Percentiles rank a stretch among this genome's conserved stretches.
Conservation (phyloP, 2,797 vertebrate genomes). For the Falco concolor region DNA sequence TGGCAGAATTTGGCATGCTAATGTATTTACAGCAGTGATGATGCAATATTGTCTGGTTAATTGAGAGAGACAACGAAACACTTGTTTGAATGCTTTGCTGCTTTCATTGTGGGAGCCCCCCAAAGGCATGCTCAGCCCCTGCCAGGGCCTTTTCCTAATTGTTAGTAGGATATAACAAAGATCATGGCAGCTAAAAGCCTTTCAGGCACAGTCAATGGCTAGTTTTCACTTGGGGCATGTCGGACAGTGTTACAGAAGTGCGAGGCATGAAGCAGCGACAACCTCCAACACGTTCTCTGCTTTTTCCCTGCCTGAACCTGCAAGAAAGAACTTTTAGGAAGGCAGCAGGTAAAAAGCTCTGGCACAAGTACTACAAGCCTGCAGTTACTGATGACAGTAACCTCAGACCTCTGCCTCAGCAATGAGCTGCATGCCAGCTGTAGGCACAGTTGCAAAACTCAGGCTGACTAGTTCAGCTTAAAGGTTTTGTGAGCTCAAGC, state of each 20-base stretch:
- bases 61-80: background rate
- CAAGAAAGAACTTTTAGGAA: background rate
- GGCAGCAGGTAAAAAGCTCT: background rate
- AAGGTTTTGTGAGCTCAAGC: background rate
- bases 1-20: background rate
- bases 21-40: background rate
- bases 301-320: slow-evolving; percentile 29
- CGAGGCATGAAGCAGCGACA: background rate
- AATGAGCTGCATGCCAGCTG: rapidly evolving
- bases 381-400: background rate
- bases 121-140: background rate
- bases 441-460: rapidly evolving
- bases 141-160: background rate
- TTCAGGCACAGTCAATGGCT: background rate
- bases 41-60: background rate
- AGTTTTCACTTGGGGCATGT: background rate
- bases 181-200: background rate
- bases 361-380: background rate
- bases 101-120: background rate
- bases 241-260: rapidly evolving
- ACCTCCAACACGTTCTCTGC: background rate
- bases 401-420: background rate
- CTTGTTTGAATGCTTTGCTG: background rate
- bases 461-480: background rate
- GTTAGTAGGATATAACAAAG: background rate